A percentile compares a stretch with the other conserved stretches of the same genome.
phyloP scores from a whole-genome alignment of 1,140 invertebrate species.

The Atta colombica region DNA sequence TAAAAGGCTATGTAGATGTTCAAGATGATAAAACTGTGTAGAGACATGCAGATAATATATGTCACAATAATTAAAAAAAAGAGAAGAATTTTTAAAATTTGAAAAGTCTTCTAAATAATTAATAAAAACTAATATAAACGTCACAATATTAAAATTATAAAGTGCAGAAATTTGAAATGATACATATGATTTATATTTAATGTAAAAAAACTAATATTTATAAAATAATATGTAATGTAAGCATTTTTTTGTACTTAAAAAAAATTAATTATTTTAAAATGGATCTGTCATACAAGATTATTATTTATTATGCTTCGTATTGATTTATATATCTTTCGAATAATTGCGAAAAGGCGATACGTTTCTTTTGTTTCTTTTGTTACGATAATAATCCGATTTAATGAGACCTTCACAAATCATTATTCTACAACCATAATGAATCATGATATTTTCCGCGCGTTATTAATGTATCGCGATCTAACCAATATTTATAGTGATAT shows the following conservation, averaged over 20 bases:
- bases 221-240: background rate
- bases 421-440: background rate
- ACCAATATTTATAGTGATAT: slow-evolving; percentile 8
- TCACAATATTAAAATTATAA: background rate
- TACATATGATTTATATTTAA: background rate
- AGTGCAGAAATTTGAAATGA: background rate
- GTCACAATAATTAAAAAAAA: background rate
- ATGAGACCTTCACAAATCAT: background rate
- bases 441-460: slow-evolving; percentile 2
- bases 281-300: background rate
- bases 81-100: background rate
- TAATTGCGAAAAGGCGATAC: background rate
- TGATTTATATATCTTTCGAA: background rate
- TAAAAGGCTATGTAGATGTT: background rate
- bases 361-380: slow-evolving; percentile 18
- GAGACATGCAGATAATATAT: background rate
- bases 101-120: background rate
- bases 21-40: background rate
- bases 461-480: slow-evolving; percentile 26
- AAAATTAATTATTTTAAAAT: background rate
- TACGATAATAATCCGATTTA: slow-evolving; percentile 26
- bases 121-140: background rate
- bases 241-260: background rate
- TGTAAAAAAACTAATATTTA: background rate
- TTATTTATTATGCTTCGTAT: background rate